phyloP scores from a whole-genome alignment of 1,140 invertebrate species.

The Papilio xuthus region DNA sequence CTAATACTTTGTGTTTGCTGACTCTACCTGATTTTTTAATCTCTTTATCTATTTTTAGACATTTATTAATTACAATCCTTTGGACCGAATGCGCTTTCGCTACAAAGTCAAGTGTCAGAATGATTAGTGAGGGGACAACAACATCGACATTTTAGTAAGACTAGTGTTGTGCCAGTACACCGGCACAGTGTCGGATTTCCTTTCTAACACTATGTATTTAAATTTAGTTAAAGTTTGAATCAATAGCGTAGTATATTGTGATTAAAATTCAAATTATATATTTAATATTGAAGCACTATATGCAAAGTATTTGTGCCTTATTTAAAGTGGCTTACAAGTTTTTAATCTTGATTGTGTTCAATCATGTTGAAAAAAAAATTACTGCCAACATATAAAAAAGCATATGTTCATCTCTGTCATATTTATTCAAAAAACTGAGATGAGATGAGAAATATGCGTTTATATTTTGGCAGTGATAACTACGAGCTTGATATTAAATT shows the following conservation, averaged over 20 bases:
- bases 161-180: too few species aligned
- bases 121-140: too few species aligned
- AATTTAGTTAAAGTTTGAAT: background rate
- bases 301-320: constrained; percentile 28
- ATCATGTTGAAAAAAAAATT: constrained; percentile 5
- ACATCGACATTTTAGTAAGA: too few species aligned
- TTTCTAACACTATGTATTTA: background rate
- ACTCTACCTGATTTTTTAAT: background rate
- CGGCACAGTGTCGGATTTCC: too few species aligned
- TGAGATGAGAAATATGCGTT: too few species aligned
- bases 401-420: background rate
- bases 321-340: constrained; percentile 31
- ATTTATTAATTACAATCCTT: too few species aligned
- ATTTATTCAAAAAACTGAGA: background rate
- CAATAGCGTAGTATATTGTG: constrained; percentile 28
- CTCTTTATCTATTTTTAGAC: background rate
- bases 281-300: background rate
- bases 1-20: too few species aligned
- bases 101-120: too few species aligned
- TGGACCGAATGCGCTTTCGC: too few species aligned
- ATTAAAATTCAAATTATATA: background rate
- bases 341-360: background rate
- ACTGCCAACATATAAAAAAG: background rate
- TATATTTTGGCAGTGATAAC: background rate
- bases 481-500: background rate